Conservation (phyloP, 2,113 vertebrate genomes). For the Oxygymnocypris stewartii region DNA sequence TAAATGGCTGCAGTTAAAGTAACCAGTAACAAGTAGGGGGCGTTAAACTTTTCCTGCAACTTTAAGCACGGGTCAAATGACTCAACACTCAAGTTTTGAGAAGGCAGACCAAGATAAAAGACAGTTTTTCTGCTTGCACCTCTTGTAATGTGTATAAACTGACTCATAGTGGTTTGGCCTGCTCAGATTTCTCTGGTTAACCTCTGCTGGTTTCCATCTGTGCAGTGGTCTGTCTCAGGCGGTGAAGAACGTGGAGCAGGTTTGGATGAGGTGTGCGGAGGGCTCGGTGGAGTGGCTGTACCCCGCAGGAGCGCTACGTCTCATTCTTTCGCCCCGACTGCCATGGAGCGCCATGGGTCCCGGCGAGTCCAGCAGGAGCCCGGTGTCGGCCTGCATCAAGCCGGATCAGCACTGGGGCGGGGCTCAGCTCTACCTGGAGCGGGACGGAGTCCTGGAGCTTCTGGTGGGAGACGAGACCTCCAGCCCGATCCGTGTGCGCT, state of each 20-base stretch:
- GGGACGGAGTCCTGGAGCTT: constrained; percentile 83
- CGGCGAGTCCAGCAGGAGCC: constrained; percentile 64
- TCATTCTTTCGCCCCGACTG: constrained; percentile 82
- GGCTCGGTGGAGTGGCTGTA: constrained; percentile 89
- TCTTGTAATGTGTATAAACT: neutral
- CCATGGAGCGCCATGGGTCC: constrained; percentile 69
- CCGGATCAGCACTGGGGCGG: constrained; percentile 81
- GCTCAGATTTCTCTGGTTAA: constrained; percentile 5
- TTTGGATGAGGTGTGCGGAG: constrained; percentile 84
- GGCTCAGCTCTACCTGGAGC: constrained; percentile 89
- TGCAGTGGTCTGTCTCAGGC: constrained; percentile 87
- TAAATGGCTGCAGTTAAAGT: neutral
- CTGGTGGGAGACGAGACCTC: constrained; percentile 77
- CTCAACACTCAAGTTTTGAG: neutral
- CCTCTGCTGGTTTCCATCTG: constrained; percentile 14
- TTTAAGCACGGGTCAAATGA: neutral
- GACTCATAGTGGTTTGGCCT: neutral
- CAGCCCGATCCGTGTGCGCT: constrained; percentile 74
- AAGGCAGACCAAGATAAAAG: neutral
- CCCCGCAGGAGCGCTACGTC: constrained; percentile 85
- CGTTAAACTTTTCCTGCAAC: neutral
- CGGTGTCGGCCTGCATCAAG: constrained; percentile 83
- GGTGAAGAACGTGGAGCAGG: constrained; percentile 87
- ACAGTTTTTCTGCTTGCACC: neutral
- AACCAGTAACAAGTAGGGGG: constrained; percentile 9